A percentile compares a stretch with the other conserved stretches of the same genome.
Conservation (phyloP, 1,140 invertebrate species). For the Pygmarrhopalites habei region DNA sequence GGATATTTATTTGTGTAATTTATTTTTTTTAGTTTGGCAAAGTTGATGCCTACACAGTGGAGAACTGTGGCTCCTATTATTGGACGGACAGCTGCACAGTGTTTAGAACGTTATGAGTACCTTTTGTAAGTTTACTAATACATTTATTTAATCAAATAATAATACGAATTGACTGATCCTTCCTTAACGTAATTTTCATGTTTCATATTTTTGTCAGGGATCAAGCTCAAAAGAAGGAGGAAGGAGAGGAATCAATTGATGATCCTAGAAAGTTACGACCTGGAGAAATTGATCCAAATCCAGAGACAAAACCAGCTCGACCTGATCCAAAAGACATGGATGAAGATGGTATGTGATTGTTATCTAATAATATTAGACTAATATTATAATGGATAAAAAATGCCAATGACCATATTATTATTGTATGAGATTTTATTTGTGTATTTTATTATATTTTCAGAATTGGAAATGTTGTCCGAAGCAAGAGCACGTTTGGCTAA, state of each 20-base stretch:
- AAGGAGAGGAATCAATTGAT: conserved; percentile 81
- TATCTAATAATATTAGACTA: conserved; percentile 2
- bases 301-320: conserved; percentile 97
- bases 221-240: conserved; percentile 96
- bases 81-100: conserved; percentile 95
- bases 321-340: conserved; percentile 99
- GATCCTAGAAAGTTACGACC: conserved; percentile 95
- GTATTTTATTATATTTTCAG: conserved; percentile 48
- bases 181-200: too few relatives aligned
- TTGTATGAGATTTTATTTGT: too few relatives aligned
- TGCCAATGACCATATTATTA: too few relatives aligned
- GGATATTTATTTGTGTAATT: too few relatives aligned
- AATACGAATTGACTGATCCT: neutral
- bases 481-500: conserved; percentile 95
- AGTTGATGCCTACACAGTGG: conserved; percentile 99
- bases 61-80: conserved; percentile 98
- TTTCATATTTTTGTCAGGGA: conserved; percentile 55
- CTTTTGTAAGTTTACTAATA: conserved; percentile 64
- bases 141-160: neutral
- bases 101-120: conserved; percentile 95
- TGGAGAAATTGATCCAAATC: conserved; percentile 99
- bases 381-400: too few relatives aligned
- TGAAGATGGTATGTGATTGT: conserved; percentile 73
- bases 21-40: too few relatives aligned
- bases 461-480: conserved; percentile 98